phyloP scores from a whole-genome alignment of 2,888 invertebrate genomes.

The Lacanobia wlatinum region DNA sequence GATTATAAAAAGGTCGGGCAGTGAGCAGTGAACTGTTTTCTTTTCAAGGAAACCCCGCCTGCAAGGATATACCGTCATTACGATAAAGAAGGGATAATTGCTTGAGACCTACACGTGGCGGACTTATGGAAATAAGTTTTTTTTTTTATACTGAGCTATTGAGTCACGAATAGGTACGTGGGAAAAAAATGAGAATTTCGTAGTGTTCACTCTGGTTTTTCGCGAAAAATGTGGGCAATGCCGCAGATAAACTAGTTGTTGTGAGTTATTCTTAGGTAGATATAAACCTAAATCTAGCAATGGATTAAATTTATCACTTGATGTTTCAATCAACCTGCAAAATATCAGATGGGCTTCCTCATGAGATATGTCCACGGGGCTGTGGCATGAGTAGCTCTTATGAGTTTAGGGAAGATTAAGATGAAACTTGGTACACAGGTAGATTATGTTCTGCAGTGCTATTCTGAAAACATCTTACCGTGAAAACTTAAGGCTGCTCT shows the following conservation, averaged over 20 bases:
- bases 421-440: too few species aligned
- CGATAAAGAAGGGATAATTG: slow-evolving; percentile 30
- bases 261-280: not conserved
- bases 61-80: slow-evolving; percentile 44
- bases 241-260: not conserved
- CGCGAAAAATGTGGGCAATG: not conserved
- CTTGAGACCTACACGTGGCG: slow-evolving; percentile 16
- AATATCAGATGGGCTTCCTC: too few species aligned
- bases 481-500: too few species aligned
- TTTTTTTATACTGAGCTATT: not conserved
- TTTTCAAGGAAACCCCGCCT: slow-evolving; percentile 58
- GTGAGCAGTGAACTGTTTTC: slow-evolving; percentile 49
- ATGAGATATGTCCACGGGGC: too few species aligned
- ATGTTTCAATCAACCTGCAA: too few species aligned
- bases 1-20: slow-evolving; percentile 45
- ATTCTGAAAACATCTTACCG: too few species aligned
- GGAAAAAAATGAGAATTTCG: slow-evolving; percentile 3
- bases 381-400: too few species aligned
- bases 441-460: too few species aligned
- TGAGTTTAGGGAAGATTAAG: too few species aligned
- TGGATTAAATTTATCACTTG: too few species aligned
- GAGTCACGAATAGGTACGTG: slow-evolving; percentile 15
- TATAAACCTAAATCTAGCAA: too few species aligned
- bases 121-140: slow-evolving; percentile 9
- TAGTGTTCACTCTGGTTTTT: not conserved